Percentiles rank a stretch among this genome's conserved stretches.
Evolutionary conservation across 2,113 vertebrate species (phyloP).

Genomic region (Heptranchias perlo): DNA sequence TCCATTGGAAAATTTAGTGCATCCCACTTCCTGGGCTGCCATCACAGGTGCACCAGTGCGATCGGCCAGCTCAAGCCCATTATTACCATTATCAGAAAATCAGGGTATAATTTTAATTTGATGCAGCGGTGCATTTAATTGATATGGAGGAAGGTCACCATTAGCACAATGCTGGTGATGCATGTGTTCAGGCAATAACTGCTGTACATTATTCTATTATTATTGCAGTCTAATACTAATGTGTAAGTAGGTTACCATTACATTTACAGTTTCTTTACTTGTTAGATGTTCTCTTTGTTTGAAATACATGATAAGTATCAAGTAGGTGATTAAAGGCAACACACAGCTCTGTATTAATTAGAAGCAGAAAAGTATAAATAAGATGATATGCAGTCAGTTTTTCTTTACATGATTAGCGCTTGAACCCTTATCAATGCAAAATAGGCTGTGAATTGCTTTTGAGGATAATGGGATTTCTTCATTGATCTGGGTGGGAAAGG

Average conservation of each 20-base stretch:
- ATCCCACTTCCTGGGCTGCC: no score
- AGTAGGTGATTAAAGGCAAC: neutral
- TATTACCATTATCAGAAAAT: no score
- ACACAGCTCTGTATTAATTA: neutral
- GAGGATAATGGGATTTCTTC: neutral
- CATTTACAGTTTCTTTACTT: neutral
- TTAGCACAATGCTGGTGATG: neutral
- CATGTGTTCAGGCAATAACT: neutral
- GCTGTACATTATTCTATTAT: neutral
- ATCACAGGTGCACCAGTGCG: no score
- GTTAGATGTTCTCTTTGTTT: neutral
- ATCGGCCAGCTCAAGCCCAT: no score
- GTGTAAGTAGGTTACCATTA: neutral
- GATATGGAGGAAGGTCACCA: neutral
- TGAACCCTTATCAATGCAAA: neutral
- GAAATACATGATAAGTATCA: neutral
- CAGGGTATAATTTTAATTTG: neutral
- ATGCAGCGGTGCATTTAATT: neutral
- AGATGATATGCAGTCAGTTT: neutral
- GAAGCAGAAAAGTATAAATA: neutral
- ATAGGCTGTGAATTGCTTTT: neutral
- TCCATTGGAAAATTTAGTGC: no score
- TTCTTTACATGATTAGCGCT: neutral
- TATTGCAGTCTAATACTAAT: neutral
- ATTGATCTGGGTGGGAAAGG: neutral